These are phyloP conservation scores for Fistularia commersonii DNA, from an alignment of 2,797 vertebrate species.

Conservation along the genomic window DNA sequence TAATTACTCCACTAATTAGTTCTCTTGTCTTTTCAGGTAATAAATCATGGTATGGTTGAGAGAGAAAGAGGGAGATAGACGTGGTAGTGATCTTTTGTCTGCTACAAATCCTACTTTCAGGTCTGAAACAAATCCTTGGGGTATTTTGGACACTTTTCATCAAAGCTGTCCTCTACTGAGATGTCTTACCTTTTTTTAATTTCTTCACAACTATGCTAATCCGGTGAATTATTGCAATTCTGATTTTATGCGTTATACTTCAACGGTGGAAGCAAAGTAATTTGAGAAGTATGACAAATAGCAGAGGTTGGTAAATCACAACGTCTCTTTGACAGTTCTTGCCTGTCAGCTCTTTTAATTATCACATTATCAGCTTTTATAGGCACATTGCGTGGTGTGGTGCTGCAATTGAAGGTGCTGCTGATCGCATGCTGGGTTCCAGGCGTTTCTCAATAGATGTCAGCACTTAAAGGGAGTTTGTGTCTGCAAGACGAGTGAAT, in stretches of 20 bases:
- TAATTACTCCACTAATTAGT: slow-evolving; percentile 99
- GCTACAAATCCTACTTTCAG: slow-evolving; percentile 39
- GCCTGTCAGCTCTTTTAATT: slow-evolving; percentile 96
- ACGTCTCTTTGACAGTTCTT: slow-evolving; percentile 83
- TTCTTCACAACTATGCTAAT: slow-evolving; percentile 15
- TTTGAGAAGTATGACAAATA: slow-evolving; percentile 54
- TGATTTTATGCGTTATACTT: slow-evolving; percentile 45
- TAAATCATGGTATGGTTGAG: slow-evolving; percentile 98
- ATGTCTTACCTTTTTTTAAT: slow-evolving; percentile 8
- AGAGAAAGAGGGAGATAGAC: slow-evolving; percentile 73
- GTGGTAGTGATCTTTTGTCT: slow-evolving; percentile 71
- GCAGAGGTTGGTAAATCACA: slow-evolving; percentile 67
- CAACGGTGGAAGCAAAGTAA: slow-evolving; percentile 46
- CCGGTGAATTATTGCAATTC: slow-evolving; percentile 48
- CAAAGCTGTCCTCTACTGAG: slow-evolving; percentile 14
- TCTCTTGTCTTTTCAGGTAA: slow-evolving; percentile 99
- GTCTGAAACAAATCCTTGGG: slow-evolving; percentile 11
- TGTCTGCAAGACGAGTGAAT: slow-evolving; percentile 37
- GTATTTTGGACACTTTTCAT: slow-evolving; percentile 33
- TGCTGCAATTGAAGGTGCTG: slow-evolving; percentile 81
- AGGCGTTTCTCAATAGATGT: slow-evolving; percentile 72
- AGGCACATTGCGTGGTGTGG: slow-evolving; percentile 78
- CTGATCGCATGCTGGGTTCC: slow-evolving; percentile 77
- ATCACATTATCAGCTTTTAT: slow-evolving; percentile 95
- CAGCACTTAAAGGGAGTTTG: slow-evolving; percentile 53